Base-by-base conservation (phyloP, 1,140 invertebrate genomes). In the Drosophila tsacasi region DNA sequence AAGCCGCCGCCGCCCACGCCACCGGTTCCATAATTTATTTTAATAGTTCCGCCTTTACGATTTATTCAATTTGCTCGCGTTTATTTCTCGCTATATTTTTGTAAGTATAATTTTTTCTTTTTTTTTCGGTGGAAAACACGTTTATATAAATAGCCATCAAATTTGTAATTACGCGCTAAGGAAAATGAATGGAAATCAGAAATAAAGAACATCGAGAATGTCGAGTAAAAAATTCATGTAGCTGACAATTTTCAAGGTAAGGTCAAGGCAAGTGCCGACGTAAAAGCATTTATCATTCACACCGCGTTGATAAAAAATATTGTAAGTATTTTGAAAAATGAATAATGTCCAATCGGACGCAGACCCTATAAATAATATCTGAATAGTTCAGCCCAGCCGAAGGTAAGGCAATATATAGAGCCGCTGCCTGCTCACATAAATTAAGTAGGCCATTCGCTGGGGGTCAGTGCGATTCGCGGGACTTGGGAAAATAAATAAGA, bases 41-140 rank as follows among this genome's bases (percentile, higher is more conserved):
- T 80, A 87, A 89, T 84, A 87, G 84, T 87, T 87, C 84, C 83
- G 83, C 77, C 67, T 81, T 87, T 68, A 82, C 61, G 68, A 81
- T 83, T 81, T 86, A 79, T 82, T 85, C 74, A 85, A 82, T 79
- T 68, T 78, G 37, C 54, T 59, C 39, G 52, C 50, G 12, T 49
- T 27, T 46, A 37, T 58, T 44, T 62, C 55, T 32, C 9, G 63
- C 54, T 55, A 71, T 67, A 67, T 67, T 39, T 55, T 39, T 40
- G 66, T 30, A 58, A 49, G 61, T 59, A 76, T 58, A 58, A 35
- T 27, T 72, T 27, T 1, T 23, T 27, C 3, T 35, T 27, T 27
- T 30, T 30, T 54, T 21, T 54, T 19, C 21, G 46, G 46, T 46
- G 47, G n/a, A 76, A 76, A 79, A 83, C 60, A 71, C 61, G 67